Conservation (phyloP, 2,888 invertebrate genomes). For the Thymelicus sylvestris region DNA sequence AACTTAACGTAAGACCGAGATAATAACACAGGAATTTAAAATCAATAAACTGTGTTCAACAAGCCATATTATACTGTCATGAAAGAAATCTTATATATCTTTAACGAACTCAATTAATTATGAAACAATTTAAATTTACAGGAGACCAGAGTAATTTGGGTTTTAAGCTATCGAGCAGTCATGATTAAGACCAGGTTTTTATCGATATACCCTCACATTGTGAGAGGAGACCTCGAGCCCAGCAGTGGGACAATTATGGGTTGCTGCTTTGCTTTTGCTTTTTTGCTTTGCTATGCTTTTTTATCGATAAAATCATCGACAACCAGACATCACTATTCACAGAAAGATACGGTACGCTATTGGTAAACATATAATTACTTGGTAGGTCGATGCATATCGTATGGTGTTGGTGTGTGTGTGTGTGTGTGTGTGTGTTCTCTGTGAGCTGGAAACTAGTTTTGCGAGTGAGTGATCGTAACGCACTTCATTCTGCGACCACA, state of each 20-base stretch:
- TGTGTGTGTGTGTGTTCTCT: conserved; percentile 43
- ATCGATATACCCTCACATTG: too few species aligned
- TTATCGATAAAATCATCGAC: conserved; percentile 20
- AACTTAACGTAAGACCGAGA: background rate
- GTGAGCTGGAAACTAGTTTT: conserved; percentile 67
- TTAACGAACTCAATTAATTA: conserved; percentile 7
- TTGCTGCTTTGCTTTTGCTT: too few species aligned
- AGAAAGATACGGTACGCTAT: conserved; percentile 58
- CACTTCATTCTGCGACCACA: conserved; percentile 62
- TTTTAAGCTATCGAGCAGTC: too few species aligned
- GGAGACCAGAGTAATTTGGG: background rate
- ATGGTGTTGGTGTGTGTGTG: conserved; percentile 47
- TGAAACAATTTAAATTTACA: conserved; percentile 16
- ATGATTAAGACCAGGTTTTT: conserved; percentile 41
- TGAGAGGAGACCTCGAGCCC: too few species aligned
- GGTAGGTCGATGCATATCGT: conserved; percentile 83
- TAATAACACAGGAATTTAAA: conserved; percentile 4
- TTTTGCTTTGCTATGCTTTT: too few species aligned
- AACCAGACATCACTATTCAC: conserved; percentile 55
- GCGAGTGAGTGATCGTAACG: conserved; percentile 67
- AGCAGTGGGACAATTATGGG: too few species aligned
- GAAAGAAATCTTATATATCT: background rate
- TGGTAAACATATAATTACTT: conserved; percentile 84
- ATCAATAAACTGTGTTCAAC: background rate
- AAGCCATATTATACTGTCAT: background rate